Evolutionary conservation across 2,888 invertebrate species (phyloP).

Genomic region (Hyppa rectilinea): DNA sequence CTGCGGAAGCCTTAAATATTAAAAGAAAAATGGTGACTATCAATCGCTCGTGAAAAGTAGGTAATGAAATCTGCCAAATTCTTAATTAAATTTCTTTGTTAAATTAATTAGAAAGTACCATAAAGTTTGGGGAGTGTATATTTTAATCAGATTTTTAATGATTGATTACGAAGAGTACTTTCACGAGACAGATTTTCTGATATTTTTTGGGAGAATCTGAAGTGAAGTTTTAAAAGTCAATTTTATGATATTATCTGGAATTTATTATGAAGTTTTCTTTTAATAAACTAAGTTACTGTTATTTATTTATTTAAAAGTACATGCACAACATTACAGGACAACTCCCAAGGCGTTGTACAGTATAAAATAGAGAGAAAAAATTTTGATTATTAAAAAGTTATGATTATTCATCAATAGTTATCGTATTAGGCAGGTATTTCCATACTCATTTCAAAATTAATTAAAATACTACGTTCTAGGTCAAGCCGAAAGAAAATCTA

Average conservation of each 20-base stretch:
- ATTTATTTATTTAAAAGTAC: too few relatives aligned
- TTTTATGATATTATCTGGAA: not conserved
- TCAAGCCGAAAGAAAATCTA: not conserved
- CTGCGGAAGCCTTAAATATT: slow-evolving; percentile 21
- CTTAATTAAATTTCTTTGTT: slow-evolving; percentile 56
- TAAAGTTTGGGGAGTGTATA: slow-evolving; percentile 44
- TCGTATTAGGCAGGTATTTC: not conserved
- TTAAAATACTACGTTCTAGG: not conserved
- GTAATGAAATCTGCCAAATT: slow-evolving; percentile 53
- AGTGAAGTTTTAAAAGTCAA: slow-evolving; percentile 4
- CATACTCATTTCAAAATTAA: not conserved
- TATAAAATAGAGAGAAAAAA: too few relatives aligned
- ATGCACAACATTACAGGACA: too few relatives aligned
- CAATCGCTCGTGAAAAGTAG: slow-evolving; percentile 57
- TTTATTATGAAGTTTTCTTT: not conserved
- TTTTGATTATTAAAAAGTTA: too few relatives aligned
- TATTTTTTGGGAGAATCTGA: slow-evolving; percentile 10
- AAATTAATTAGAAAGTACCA: slow-evolving; percentile 55
- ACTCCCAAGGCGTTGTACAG: too few relatives aligned
- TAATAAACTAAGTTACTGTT: not conserved
- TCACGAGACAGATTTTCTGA: slow-evolving; percentile 1
- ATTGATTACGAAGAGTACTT: slow-evolving; percentile 45
- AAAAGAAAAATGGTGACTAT: slow-evolving; percentile 56
- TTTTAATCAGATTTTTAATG: slow-evolving; percentile 44
- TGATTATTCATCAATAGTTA: not conserved